These are phyloP conservation scores for Ormyrus thymus DNA, from an alignment of 2,888 invertebrate genomes.

Conservation along the genomic window DNA sequence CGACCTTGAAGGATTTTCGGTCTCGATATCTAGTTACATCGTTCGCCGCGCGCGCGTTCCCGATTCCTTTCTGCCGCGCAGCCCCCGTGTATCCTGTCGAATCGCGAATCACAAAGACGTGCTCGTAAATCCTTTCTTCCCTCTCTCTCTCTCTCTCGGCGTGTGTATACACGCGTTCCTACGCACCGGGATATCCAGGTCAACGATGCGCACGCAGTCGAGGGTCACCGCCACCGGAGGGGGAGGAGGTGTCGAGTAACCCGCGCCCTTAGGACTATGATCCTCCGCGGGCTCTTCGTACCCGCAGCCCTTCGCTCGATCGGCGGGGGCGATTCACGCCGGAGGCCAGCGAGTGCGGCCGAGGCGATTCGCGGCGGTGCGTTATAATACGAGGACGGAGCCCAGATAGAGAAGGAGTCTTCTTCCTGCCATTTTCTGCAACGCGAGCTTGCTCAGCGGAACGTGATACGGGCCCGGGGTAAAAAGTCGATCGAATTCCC, in stretches of 20 bases:
- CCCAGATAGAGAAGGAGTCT: constrained; percentile 11
- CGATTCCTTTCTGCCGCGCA: constrained; percentile 4
- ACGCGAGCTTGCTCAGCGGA: constrained; percentile 55
- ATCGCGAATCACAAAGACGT: constrained; percentile 45
- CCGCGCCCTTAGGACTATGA: neutral
- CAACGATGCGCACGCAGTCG: constrained; percentile 12
- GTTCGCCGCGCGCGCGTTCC: neutral
- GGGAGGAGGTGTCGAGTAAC: constrained; percentile 34
- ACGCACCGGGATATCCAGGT: constrained; percentile 37
- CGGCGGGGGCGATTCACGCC: too few relatives aligned
- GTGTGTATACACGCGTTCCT: neutral
- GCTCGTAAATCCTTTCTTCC: constrained; percentile 22
- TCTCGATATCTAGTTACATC: constrained; percentile 40
- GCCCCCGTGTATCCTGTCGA: constrained; percentile 24
- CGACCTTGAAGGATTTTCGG: constrained; percentile 48
- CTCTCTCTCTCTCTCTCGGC: constrained; percentile 5
- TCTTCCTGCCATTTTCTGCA: constrained; percentile 53
- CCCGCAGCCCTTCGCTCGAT: too few relatives aligned
- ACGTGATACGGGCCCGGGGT: constrained; percentile 54
- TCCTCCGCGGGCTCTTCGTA: constrained; percentile 15
- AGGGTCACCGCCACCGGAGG: constrained; percentile 31
- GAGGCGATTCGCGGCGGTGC: too few relatives aligned
- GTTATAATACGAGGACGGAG: neutral
- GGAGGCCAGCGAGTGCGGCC: too few relatives aligned
- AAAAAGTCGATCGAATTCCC: constrained; percentile 67